Evolutionary conservation across 1,140 invertebrate genomes (phyloP).

Genomic region (Dreissena polymorpha): DNA sequence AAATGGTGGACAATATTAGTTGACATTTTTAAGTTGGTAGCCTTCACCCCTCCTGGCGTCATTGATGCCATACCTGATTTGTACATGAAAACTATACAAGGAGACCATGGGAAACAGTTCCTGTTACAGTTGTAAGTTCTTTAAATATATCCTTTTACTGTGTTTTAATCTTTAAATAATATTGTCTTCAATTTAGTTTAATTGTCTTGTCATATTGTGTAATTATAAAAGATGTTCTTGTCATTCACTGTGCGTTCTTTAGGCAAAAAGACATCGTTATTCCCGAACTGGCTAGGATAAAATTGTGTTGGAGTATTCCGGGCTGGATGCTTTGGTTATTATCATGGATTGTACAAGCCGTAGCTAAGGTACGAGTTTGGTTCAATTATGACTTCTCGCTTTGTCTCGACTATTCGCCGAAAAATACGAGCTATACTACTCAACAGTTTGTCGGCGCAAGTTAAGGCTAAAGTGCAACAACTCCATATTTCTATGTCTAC

Average conservation of each 20-base stretch:
- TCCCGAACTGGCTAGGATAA: neutral
- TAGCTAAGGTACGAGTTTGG: neutral
- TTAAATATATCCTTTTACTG: neutral
- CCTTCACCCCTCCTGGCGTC: conserved; percentile 12
- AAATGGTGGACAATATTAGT: no score
- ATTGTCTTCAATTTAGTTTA: no score
- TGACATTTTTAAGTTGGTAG: conserved; percentile 14
- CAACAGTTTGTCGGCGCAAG: no score
- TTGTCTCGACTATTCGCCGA: no score
- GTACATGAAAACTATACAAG: conserved; percentile 10
- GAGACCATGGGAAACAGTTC: conserved; percentile 16
- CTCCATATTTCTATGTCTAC: no score
- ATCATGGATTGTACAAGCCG: conserved; percentile 1
- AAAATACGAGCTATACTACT: no score
- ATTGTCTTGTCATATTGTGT: no score
- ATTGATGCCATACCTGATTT: conserved; percentile 4
- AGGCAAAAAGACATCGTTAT: conserved; percentile 13
- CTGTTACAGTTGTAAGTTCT: conserved; percentile 13
- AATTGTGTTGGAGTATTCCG: neutral
- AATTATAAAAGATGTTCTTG: neutral
- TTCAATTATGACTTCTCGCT: no score
- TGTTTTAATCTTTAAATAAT: no score
- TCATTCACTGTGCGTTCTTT: neutral
- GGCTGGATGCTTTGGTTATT: conserved; percentile 5
- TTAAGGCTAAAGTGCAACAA: no score